Evolutionary conservation across 2,113 vertebrate genomes (phyloP), one percentile per base, ranked within the genome.

Genomic region (Cyrtonyx montezumae): DNA sequence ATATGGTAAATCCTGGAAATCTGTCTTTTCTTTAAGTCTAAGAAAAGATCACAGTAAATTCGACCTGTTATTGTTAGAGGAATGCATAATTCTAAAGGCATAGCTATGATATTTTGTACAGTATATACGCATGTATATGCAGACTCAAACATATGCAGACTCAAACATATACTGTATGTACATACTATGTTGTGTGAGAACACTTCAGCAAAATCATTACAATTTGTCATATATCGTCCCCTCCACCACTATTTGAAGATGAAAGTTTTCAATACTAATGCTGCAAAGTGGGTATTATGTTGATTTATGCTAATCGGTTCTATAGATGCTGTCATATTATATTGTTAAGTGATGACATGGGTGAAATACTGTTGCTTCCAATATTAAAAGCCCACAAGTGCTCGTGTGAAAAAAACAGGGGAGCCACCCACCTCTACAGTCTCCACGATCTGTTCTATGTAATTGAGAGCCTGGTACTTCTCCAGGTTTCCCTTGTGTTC

Each of bases 251-350:
- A 70, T 88, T 30, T 91, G 91, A 94, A 92, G 84, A 94, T 91
- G 85, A 92, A 96, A 95, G 58, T 96, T 97, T 96, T 95, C 91
- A 78, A 68, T 91, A 91, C 74, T 84, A 91, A 96, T 79, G 87
- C 87, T 91, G 93, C 79, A 74, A 96, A 96, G 93, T 96, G 89
- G 58, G 48, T 90, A 94, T 94, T 96, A 97, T 86, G 94, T 95
- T 97, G 96, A 97, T 96, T 96, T 96, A 94, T 97, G 93, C 55
- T 96, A 93, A 97, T 95, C 20, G 1, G 76, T 81, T 94, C 80
- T 94, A 81, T 62, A 88, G 93, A 95, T 87, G 76, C 85, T 95
- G 94, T 95, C 94, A 75, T 90, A 87, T 88, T 93, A 65, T 66
- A 53, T 78, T 75, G 91, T 95, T 96, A 96, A 94, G 87, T 83